phyloP scores from a whole-genome alignment of 2,888 invertebrate genomes.

The Melieria picta region DNA sequence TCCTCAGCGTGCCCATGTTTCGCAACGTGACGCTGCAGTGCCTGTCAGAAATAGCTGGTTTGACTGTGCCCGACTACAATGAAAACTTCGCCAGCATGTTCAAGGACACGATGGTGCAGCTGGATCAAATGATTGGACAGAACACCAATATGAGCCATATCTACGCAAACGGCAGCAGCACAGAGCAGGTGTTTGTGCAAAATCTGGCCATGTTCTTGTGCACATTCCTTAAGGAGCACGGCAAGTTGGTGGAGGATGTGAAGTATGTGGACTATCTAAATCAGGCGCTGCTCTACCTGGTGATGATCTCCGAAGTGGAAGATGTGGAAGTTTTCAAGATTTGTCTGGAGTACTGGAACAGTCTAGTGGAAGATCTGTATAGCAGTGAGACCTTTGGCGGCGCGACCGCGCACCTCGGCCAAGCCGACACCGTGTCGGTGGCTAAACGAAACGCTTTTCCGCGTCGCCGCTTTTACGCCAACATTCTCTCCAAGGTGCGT shows the following conservation, averaged over 20 bases:
- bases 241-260: constrained; percentile 85
- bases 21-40: constrained; percentile 98
- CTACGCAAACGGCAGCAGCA: constrained; percentile 92
- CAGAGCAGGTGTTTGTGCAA: constrained; percentile 99
- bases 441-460: constrained; percentile 64
- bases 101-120: constrained; percentile 89
- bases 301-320: constrained; percentile 96
- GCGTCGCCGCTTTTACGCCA: constrained; percentile 79
- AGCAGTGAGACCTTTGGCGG: constrained; percentile 78
- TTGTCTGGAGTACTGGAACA: constrained; percentile 98
- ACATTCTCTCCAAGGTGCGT: constrained; percentile 86
- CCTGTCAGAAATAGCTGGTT: constrained; percentile 96
- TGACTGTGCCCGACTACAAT: constrained; percentile 89
- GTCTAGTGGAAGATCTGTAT: constrained; percentile 90
- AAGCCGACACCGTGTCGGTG: constrained; percentile 53
- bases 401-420: constrained; percentile 54
- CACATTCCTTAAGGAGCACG: constrained; percentile 96
- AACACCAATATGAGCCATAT: constrained; percentile 93
- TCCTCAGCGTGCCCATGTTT: constrained; percentile 96
- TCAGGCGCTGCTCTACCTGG: constrained; percentile 87
- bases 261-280: constrained; percentile 80
- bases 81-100: constrained; percentile 92
- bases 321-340: constrained; percentile 99
- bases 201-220: constrained; percentile 97
- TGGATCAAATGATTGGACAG: constrained; percentile 91